Evolutionary conservation across 2,888 invertebrate species (phyloP), one percentile per base, ranked within the genome.

Genomic region (Lepidocyrtoides sp.): DNA sequence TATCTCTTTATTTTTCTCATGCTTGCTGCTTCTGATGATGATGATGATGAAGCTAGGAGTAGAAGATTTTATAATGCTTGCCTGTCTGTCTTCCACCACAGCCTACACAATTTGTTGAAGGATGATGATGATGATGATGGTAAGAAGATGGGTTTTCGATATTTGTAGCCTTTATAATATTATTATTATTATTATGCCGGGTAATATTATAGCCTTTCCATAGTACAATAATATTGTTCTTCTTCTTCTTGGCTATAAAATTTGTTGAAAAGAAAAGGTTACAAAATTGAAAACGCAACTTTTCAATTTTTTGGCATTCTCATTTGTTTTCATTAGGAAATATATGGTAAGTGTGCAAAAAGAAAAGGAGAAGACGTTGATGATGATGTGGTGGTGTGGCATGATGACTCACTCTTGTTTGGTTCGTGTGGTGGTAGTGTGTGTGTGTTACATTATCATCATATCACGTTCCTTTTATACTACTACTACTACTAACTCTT

Each of bases 251-350:
- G 60, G 1, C 69, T 69, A 69, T 41, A 69, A 69, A 69, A 17
- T 23, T 69, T 69, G 75, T 7, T 3, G n/a, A 17, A 79, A 32
- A 29, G 79, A 79, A 79, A 44, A 54, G 29, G 54, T 63, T 36
- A 57, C 79, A 84, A 84, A 54, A 84, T 84, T 69, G 84, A 66
- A 84, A 84, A 84, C 66, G 66, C 44, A 66, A 84, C 48, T 69
- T 51, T 57, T 82, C 63, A 48, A 69, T 84, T 84, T 84, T 84
- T 84, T n/a, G 66, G 84, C 82, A 63, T 66, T 84, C 66, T 26
- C 84, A 84, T 84, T 84, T 69, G 84, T 66, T 84, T 82, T 82
- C 82, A 82, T 79, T 17, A 54, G 54, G 54, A 79, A 54, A 48
- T 32, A 51, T 32, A 26, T 26, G 17, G 54, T 51, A 77, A 54